Evolutionary conservation across 2,113 vertebrate genomes (phyloP).

Genomic region (Ciconia boyciana): DNA sequence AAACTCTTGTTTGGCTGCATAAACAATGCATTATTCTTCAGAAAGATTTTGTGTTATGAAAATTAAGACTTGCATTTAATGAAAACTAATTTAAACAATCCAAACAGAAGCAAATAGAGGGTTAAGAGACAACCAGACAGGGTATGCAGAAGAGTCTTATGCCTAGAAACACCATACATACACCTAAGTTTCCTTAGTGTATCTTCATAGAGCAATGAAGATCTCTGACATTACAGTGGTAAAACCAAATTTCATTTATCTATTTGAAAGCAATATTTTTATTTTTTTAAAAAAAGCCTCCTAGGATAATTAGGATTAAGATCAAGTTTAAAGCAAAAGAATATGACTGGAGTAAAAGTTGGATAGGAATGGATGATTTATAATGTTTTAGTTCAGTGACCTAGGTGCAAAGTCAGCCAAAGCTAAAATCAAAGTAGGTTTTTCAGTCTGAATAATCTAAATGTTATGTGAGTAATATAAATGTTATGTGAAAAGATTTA

Average conservation of each 20-base stretch:
- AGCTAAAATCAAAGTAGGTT: slow-evolving; percentile 28
- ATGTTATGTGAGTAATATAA: slow-evolving; percentile 10
- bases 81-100: neutral
- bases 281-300: neutral
- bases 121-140: neutral
- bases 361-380: neutral
- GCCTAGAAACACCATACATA: neutral
- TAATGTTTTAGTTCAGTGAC: neutral
- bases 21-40: neutral
- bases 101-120: neutral
- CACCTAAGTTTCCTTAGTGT: neutral
- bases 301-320: neutral
- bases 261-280: neutral
- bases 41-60: neutral
- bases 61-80: neutral
- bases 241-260: neutral
- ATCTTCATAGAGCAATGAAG: neutral
- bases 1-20: neutral
- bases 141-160: neutral
- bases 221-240: neutral
- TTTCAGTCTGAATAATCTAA: neutral
- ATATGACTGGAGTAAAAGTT: neutral
- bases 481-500: slow-evolving; percentile 37
- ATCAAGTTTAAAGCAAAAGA: neutral
- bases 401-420: slow-evolving; percentile 45